Evolutionary conservation across 2,113 vertebrate species (phyloP).

Genomic region (Xenotilapia flavipinnis): DNA sequence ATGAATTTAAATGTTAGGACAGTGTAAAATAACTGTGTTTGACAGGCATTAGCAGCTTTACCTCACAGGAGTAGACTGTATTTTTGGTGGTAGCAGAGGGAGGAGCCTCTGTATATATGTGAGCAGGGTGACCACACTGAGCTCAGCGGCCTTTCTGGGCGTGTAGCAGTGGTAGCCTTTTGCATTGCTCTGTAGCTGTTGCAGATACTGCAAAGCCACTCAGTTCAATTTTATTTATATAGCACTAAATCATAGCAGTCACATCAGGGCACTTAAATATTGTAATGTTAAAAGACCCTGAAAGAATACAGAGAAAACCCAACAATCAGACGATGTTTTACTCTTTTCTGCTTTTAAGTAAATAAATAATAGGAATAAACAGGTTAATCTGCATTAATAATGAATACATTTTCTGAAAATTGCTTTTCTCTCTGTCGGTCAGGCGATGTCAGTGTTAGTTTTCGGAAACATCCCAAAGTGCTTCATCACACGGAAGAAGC

Average conservation of each 20-base stretch:
- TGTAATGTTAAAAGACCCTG: background rate
- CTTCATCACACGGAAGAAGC: conserved; percentile 48
- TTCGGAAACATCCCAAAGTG: conserved; percentile 33
- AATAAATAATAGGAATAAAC: background rate
- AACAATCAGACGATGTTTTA: background rate
- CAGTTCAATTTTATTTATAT: background rate
- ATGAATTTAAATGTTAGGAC: background rate
- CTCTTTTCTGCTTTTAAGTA: background rate
- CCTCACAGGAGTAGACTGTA: background rate
- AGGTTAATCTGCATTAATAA: background rate
- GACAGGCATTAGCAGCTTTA: background rate
- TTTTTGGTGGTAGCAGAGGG: background rate
- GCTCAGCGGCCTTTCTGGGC: background rate
- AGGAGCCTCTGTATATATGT: background rate
- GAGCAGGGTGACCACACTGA: background rate
- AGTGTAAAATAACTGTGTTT: background rate
- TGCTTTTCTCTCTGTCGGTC: background rate
- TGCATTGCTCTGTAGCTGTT: background rate
- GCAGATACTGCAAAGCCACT: background rate
- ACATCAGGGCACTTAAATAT: background rate
- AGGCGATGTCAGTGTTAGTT: conserved; percentile 46
- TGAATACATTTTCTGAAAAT: background rate
- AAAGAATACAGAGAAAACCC: background rate
- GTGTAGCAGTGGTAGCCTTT: background rate
- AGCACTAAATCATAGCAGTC: background rate